A percentile compares a stretch with the other conserved stretches of the same genome.
phyloP scores from a whole-genome alignment of 2,888 invertebrate genomes.

The Trissonchulus latispiculum region DNA sequence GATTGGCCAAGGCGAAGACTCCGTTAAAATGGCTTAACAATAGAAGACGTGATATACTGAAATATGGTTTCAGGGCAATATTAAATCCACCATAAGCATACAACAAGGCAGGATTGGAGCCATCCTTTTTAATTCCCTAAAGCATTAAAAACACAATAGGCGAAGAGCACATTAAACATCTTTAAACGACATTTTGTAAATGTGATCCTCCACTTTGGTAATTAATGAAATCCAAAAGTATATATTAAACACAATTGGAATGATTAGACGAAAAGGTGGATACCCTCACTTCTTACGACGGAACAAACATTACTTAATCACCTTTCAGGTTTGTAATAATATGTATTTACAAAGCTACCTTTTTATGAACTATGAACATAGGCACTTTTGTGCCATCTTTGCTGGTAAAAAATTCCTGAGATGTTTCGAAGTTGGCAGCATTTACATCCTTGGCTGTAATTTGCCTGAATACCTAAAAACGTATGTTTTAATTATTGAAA shows the following conservation, averaged over 20 bases:
- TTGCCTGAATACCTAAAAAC: constrained; percentile 62
- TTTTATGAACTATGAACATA: constrained; percentile 68
- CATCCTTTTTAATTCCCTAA: constrained; percentile 58
- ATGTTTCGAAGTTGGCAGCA: constrained; percentile 63
- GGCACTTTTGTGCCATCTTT: constrained; percentile 87
- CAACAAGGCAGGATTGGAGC: constrained; percentile 68
- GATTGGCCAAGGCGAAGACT: constrained; percentile 79
- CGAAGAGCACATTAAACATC: too few species aligned
- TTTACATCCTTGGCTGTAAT: constrained; percentile 75
- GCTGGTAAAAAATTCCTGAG: constrained; percentile 81
- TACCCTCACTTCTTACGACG: too few species aligned
- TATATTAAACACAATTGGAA: too few species aligned
- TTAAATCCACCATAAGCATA: constrained; percentile 98
- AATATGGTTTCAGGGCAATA: constrained; percentile 75
- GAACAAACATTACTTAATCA: too few species aligned
- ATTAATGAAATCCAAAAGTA: too few species aligned
- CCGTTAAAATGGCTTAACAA: constrained; percentile 82
- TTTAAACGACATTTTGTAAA: too few species aligned
- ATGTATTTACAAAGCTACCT: too few species aligned
- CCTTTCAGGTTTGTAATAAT: too few species aligned
- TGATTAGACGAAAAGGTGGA: too few species aligned
- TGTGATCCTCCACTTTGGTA: too few species aligned
- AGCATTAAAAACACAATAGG: too few species aligned
- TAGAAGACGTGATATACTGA: constrained; percentile 72
- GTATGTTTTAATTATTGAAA: neutral